phyloP scores from a whole-genome alignment of 2,888 invertebrate species.

The Drosophila testacea region DNA sequence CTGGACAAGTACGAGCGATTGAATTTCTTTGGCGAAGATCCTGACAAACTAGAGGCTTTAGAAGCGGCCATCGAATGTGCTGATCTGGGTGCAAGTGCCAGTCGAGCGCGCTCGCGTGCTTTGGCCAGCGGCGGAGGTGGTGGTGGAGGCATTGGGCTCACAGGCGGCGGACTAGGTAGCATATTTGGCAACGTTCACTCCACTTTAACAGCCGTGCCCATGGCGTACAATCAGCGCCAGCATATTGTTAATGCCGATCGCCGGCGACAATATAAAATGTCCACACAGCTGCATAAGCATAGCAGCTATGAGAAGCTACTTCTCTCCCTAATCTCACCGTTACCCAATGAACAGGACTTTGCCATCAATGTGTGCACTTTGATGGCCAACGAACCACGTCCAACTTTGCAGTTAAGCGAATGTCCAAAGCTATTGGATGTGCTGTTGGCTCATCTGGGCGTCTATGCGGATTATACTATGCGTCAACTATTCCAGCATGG shows the following conservation, averaged over 20 bases:
- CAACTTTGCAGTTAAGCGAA: conserved; percentile 93
- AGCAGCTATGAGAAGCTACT: conserved; percentile 94
- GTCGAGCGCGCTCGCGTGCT: conserved; percentile 87
- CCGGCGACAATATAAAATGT: conserved; percentile 89
- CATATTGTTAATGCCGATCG: conserved; percentile 89
- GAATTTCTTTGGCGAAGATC: conserved; percentile 95
- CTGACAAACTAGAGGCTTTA: conserved; percentile 90
- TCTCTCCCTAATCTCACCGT: conserved; percentile 96
- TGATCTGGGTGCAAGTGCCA: conserved; percentile 88
- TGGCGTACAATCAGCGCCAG: conserved; percentile 91
- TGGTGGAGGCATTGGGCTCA: conserved; percentile 86
- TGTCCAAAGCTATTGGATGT: conserved; percentile 95
- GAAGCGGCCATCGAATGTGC: conserved; percentile 85
- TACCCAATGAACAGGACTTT: conserved; percentile 99
- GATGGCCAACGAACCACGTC: conserved; percentile 96
- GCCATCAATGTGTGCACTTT: conserved; percentile 98
- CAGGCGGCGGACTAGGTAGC: conserved; percentile 85
- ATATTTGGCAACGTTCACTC: conserved; percentile 65
- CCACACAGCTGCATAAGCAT: conserved; percentile 88
- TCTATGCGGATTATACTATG: conserved; percentile 92
- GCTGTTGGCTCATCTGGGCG: conserved; percentile 96
- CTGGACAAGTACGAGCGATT: conserved; percentile 96
- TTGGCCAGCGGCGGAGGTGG: conserved; percentile 87
- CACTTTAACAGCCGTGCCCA: conserved; percentile 86
- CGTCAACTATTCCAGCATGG: conserved; percentile 89